phyloP scores from a whole-genome alignment of 2,888 invertebrate genomes.

The Apamea monoglypha region DNA sequence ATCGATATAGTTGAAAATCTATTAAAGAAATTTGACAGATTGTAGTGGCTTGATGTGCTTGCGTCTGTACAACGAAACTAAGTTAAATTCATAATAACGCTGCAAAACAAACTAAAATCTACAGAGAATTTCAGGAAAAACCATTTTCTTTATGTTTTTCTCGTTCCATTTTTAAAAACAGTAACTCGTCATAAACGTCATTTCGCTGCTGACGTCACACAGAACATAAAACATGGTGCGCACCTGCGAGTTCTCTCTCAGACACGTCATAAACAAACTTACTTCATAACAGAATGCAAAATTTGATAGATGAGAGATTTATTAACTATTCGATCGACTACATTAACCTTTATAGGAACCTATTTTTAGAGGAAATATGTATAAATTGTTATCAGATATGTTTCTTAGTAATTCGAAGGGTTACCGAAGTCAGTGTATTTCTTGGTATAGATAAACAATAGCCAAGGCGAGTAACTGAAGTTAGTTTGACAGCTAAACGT shows the following conservation, averaged over 20 bases:
- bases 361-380: slow-evolving; percentile 15
- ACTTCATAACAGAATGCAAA: slow-evolving; percentile 35
- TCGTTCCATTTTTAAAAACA: slow-evolving; percentile 24
- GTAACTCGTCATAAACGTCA: slow-evolving; percentile 12
- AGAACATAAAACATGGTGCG: slow-evolving; percentile 36
- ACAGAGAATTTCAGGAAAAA: neutral
- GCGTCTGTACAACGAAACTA: no score
- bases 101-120: neutral
- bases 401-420: neutral
- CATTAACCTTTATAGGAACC: slow-evolving; percentile 1
- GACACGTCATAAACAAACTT: slow-evolving; percentile 22
- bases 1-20: no score
- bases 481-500: slow-evolving; percentile 15
- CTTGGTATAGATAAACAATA: slow-evolving; percentile 25
- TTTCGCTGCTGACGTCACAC: slow-evolving; percentile 22
- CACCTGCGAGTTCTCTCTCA: slow-evolving; percentile 56
- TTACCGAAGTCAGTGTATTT: slow-evolving; percentile 21
- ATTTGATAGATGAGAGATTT: slow-evolving; percentile 29
- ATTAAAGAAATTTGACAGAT: no score
- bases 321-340: slow-evolving; percentile 12
- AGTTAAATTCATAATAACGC: no score
- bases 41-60: no score
- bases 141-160: neutral
- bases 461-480: neutral
- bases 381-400: neutral